Evolutionary conservation across 2,888 invertebrate genomes (phyloP), one percentile per base, ranked within the genome.

Genomic region (Drosophila prostipennis): DNA sequence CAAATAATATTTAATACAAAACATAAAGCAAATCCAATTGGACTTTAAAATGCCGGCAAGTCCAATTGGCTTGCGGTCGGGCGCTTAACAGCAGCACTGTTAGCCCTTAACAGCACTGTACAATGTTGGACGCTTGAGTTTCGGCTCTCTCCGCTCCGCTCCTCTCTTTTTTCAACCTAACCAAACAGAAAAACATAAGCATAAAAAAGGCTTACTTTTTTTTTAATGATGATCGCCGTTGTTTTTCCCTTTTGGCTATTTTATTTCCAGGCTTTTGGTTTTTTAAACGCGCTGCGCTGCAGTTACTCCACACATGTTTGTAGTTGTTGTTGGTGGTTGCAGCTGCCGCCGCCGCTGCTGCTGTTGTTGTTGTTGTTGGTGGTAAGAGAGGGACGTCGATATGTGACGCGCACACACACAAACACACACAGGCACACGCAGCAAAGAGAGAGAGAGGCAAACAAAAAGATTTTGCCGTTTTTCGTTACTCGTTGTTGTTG

Each of bases 151-250:
- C 61, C 34, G 6, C 23, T 39, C 29, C 29, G 1, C 29, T 29
- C 29, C 7, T 26, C 53, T 67, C 45, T 46, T 52, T 56, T 63
- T 77, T 80, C 86, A 86, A 80, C 80, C 72, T 80, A 80, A 80
- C 80, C 80, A 80, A 82, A 85, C 77, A 81, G 76, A 75, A 75
- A 80, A 82, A 85, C 77, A 81, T 73, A 75, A 75, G 19, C 19
- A 19, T 19, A 19, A 75, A 79, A 68, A 77, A 36, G 51, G 36
- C 52, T 60, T 45, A 63, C 63, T 63, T 63, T 63, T 63, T 63
- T 63, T 40, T 26, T 34, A 16, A 63, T 48, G 32, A 40, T 34
- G 63, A 26, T 63, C n/a, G 34, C 19, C 42, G 65, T 16, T 61
- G 56, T 37, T 60, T 39, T 61, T 40, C 26, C 29, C 49, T 19